A percentile compares a stretch with the other conserved stretches of the same genome.
Evolutionary conservation across 2,888 invertebrate genomes (phyloP).

Genomic region (Acheta domesticus): DNA sequence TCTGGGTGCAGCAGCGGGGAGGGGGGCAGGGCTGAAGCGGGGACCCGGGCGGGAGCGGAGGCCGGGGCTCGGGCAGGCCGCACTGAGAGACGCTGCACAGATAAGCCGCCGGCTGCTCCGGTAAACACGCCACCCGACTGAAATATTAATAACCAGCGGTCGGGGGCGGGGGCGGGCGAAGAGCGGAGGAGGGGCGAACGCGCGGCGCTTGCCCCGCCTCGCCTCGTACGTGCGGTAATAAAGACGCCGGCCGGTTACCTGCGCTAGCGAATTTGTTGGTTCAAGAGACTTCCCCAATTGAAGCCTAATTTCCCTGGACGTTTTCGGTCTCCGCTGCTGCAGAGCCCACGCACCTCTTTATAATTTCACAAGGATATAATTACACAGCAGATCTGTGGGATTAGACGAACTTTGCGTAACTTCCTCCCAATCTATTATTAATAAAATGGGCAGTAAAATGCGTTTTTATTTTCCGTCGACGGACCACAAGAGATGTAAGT

Average conservation of each 20-base stretch:
- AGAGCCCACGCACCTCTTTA: background rate
- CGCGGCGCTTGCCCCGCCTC: background rate
- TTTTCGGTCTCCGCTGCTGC: background rate
- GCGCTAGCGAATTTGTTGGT: background rate
- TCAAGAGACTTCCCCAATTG: background rate
- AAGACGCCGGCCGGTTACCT: background rate
- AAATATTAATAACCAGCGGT: background rate
- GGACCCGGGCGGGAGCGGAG: background rate
- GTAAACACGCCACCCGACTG: background rate
- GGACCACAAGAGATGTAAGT: no score
- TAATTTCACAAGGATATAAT: background rate
- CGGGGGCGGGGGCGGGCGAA: background rate
- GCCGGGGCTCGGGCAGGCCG: background rate
- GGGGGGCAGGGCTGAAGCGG: background rate
- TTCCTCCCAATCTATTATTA: background rate
- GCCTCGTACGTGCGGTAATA: background rate
- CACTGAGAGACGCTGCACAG: background rate
- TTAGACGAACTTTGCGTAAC: background rate
- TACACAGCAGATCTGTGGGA: background rate
- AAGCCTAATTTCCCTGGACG: conserved; percentile 1
- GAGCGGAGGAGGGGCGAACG: background rate
- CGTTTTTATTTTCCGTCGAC: no score
- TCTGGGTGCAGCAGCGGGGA: no score
- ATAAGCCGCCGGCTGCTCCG: background rate
- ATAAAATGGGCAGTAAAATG: no score